Conservation (phyloP, 1,140 invertebrate species). For the Wiebesia pumilae region DNA sequence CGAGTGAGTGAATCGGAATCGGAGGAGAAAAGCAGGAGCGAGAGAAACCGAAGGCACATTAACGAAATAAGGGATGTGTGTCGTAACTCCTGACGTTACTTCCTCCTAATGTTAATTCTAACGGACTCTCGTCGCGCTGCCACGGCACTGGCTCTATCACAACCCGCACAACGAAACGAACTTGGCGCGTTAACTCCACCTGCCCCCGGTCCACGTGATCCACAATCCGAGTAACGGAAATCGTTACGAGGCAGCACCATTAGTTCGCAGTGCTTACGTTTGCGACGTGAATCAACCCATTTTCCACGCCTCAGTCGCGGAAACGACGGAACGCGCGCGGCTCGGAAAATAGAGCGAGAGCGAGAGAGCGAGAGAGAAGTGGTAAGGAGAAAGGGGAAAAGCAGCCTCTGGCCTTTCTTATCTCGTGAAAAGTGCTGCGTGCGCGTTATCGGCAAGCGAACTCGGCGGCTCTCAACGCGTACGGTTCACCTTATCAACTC, state of each 20-base stretch:
- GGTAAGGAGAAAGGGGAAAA: background rate
- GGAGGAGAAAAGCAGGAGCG: background rate
- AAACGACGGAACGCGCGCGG: background rate
- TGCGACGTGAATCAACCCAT: background rate
- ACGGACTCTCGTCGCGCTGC: background rate
- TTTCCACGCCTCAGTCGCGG: constrained; percentile 7
- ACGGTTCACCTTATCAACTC: constrained; percentile 55
- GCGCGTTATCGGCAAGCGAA: constrained; percentile 54
- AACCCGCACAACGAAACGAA: constrained; percentile 30
- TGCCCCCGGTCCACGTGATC: background rate
- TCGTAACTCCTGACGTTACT: no score
- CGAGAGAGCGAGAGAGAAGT: background rate
- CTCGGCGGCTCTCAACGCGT: constrained; percentile 11
- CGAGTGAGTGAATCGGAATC: background rate
- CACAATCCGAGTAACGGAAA: constrained; percentile 26
- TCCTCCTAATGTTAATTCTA: no score
- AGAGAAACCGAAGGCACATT: background rate
- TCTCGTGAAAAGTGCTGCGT: constrained; percentile 58
- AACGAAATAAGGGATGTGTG: background rate
- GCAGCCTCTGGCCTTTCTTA: constrained; percentile 56
- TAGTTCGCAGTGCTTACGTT: background rate
- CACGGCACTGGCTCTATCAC: background rate
- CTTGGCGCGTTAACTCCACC: constrained; percentile 28
- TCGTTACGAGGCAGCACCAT: constrained; percentile 3
- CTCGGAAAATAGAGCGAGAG: background rate